These are phyloP conservation scores for Megaceryle torquata DNA, from an alignment of 2,113 vertebrate species.

Conservation along the genomic window DNA sequence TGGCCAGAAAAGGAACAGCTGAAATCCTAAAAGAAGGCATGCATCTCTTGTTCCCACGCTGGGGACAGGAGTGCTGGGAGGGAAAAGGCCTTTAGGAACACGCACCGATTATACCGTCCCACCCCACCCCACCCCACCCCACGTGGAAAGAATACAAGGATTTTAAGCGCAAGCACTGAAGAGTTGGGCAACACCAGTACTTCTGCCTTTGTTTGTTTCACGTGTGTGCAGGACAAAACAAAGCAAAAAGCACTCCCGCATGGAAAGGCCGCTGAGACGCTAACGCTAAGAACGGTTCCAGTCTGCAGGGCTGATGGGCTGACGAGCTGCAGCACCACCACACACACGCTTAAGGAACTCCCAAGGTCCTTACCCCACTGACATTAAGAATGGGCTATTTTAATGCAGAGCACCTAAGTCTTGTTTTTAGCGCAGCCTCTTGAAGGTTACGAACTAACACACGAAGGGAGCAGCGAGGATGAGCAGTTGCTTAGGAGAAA, in stretches of 20 bases:
- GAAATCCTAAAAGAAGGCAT: background rate
- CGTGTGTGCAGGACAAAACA: accelerated
- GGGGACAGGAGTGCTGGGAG: background rate
- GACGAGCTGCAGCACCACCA: background rate
- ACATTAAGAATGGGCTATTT: background rate
- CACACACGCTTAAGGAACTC: accelerated
- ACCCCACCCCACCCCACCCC: too few relatives aligned
- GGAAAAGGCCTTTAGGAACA: background rate
- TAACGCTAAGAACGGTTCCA: background rate
- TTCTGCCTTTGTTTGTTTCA: background rate
- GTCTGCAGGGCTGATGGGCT: background rate
- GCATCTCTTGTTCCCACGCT: background rate
- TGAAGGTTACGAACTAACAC: background rate
- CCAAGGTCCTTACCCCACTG: background rate
- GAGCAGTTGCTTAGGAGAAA: background rate
- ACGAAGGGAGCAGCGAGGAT: background rate
- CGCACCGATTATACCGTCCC: too few relatives aligned
- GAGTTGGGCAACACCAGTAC: background rate
- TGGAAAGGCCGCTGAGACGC: background rate
- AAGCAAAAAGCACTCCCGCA: background rate
- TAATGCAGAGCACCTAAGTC: background rate
- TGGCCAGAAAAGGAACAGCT: background rate
- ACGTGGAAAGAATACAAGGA: background rate
- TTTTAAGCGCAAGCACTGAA: background rate
- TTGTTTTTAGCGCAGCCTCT: background rate